These are phyloP conservation scores for Sarcophaga caerulescens DNA, from an alignment of 2,888 invertebrate species.

Conservation along the genomic window DNA sequence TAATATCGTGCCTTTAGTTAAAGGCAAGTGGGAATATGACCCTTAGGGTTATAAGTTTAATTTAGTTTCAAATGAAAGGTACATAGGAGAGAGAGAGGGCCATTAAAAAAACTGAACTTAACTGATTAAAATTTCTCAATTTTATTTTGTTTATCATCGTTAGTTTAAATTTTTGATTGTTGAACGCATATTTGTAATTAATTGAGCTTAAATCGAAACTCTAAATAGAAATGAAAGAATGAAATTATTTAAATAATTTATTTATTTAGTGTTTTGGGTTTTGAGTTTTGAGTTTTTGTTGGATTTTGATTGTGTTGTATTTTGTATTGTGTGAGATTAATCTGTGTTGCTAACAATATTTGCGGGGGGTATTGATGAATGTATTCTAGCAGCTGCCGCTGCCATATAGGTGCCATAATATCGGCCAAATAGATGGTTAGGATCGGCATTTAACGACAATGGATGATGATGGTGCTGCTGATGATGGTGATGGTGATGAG, in stretches of 20 bases:
- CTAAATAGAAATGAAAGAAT: constrained; percentile 22
- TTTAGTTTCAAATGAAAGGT: no score
- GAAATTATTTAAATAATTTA: background rate
- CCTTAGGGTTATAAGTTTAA: no score
- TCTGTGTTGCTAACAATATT: constrained; percentile 38
- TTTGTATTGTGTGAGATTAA: constrained; percentile 21
- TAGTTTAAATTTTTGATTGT: background rate
- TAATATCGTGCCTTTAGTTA: no score
- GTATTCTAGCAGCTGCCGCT: constrained; percentile 73
- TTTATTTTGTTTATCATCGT: no score
- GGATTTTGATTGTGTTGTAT: background rate
- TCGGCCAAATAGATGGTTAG: constrained; percentile 77
- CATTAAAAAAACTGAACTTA: no score
- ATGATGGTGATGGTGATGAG: constrained; percentile 29
- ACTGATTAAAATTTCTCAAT: no score
- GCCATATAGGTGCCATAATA: constrained; percentile 81
- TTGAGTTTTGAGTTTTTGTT: no score
- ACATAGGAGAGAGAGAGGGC: no score
- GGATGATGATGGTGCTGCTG: constrained; percentile 27
- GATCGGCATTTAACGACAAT: constrained; percentile 71
- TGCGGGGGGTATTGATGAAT: constrained; percentile 38
- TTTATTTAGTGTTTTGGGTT: constrained; percentile 22
- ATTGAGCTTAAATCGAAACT: background rate
- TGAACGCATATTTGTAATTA: background rate
- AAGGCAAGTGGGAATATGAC: no score